Percentiles rank a stretch among this genome's conserved stretches.
phyloP scores from a whole-genome alignment of 2,888 invertebrate genomes.

The Ophion costatus region DNA sequence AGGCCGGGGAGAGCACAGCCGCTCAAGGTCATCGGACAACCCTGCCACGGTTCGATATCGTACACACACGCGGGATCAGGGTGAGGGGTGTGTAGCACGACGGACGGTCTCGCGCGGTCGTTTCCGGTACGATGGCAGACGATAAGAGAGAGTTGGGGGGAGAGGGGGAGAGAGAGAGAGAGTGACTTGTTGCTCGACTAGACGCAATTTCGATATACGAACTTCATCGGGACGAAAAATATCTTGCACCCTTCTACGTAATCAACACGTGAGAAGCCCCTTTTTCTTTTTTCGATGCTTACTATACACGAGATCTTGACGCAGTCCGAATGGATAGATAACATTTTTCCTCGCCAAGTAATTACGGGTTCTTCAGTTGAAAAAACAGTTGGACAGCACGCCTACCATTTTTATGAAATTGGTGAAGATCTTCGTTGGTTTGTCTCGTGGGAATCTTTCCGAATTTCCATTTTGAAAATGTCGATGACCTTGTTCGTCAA shows the following conservation, averaged over 20 bases:
- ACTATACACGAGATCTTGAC: background rate
- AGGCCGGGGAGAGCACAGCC: constrained; percentile 12
- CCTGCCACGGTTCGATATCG: constrained; percentile 39
- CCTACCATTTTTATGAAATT: background rate
- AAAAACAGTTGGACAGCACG: background rate
- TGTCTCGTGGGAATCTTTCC: background rate
- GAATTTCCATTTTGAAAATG: background rate
- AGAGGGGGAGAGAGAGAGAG: background rate
- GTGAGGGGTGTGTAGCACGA: background rate
- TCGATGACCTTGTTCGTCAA: too few species aligned
- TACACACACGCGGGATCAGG: background rate
- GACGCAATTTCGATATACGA: constrained; percentile 6
- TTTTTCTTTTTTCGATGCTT: background rate
- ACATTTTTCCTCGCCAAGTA: background rate
- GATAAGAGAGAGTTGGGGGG: background rate
- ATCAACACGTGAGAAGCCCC: background rate
- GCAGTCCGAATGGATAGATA: background rate
- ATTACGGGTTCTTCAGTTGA: background rate
- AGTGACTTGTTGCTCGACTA: constrained; percentile 35
- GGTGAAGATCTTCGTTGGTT: background rate
- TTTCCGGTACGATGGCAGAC: constrained; percentile 27
- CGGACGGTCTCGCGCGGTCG: constrained; percentile 22
- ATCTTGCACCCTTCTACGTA: background rate
- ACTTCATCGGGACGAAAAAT: background rate
- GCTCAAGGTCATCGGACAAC: constrained; percentile 56